Evolutionary conservation across 2,797 vertebrate species (phyloP).

Genomic region (Microchirus variegatus): DNA sequence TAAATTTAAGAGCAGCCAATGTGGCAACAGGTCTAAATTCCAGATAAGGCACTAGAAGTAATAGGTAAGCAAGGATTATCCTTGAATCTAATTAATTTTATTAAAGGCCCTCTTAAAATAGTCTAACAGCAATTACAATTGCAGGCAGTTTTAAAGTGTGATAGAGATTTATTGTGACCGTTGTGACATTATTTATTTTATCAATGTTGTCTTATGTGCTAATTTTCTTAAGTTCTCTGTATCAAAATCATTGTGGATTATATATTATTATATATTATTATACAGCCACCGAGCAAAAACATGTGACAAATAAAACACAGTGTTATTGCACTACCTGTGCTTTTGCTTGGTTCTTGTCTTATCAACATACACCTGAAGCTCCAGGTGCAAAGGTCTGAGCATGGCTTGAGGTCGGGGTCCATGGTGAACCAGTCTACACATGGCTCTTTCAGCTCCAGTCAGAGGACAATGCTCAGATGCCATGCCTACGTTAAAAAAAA

Average conservation of each 20-base stretch:
- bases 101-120: slow-evolving; percentile 26
- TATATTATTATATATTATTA: too few relatives aligned
- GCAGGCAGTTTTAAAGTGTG: too few relatives aligned
- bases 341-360: slow-evolving; percentile 78
- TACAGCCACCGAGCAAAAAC: not conserved
- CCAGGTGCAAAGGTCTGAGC: slow-evolving; percentile 80
- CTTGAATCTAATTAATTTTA: slow-evolving; percentile 36
- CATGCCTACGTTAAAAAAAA: slow-evolving; percentile 52
- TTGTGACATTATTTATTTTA: too few relatives aligned
- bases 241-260: too few relatives aligned
- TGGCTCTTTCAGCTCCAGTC: slow-evolving; percentile 78
- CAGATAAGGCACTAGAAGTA: slow-evolving; percentile 47
- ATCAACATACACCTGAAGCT: slow-evolving; percentile 81
- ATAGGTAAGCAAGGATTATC: slow-evolving; percentile 57
- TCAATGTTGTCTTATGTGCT: too few relatives aligned
- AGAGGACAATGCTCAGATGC: slow-evolving; percentile 64
- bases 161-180: too few relatives aligned
- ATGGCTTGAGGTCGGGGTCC: slow-evolving; percentile 78
- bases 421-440: slow-evolving; percentile 83
- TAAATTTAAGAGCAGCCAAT: slow-evolving; percentile 40
- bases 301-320: not conserved
- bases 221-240: too few relatives aligned
- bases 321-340: slow-evolving; percentile 77
- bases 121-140: not conserved
- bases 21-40: slow-evolving; percentile 46